Conservation (phyloP, 2,888 invertebrate species). For the Stenodera caucasica region DNA sequence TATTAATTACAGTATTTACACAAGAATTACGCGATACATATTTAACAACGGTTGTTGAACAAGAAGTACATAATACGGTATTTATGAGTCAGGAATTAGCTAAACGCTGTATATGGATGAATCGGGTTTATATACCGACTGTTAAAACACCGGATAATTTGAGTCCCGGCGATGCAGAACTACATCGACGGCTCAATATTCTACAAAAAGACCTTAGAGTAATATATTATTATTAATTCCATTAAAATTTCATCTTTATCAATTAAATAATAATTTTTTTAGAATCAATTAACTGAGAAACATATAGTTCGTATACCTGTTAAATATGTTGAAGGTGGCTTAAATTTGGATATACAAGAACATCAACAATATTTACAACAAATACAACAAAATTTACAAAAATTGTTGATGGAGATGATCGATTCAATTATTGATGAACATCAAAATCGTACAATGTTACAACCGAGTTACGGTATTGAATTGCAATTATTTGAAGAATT, state of each 20-base stretch:
- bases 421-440: constrained; percentile 71
- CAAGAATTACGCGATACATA: constrained; percentile 79
- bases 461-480: constrained; percentile 66
- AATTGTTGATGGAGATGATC: constrained; percentile 69
- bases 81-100: constrained; percentile 78
- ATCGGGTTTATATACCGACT: constrained; percentile 62
- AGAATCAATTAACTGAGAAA: constrained; percentile 73
- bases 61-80: constrained; percentile 81
- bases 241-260: too few relatives aligned
- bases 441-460: constrained; percentile 60
- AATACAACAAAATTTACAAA: constrained; percentile 66
- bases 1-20: constrained; percentile 71
- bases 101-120: constrained; percentile 79
- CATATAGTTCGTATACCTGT: constrained; percentile 68
- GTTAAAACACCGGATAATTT: constrained; percentile 62
- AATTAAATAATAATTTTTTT: constrained; percentile 36
- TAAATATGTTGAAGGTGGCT: constrained; percentile 58
- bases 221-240: too few relatives aligned
- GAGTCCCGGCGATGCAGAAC: constrained; percentile 63
- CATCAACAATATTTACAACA: constrained; percentile 66
- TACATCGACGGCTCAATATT: constrained; percentile 68
- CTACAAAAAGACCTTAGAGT: constrained; percentile 75
- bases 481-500: constrained; percentile 68
- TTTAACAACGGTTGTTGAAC: constrained; percentile 79
- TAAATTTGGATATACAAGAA: constrained; percentile 60